Percentiles rank a stretch among this genome's conserved stretches.
Conservation (phyloP, 2,888 invertebrate genomes). For the Acanthococcus lagerstroemiae region DNA sequence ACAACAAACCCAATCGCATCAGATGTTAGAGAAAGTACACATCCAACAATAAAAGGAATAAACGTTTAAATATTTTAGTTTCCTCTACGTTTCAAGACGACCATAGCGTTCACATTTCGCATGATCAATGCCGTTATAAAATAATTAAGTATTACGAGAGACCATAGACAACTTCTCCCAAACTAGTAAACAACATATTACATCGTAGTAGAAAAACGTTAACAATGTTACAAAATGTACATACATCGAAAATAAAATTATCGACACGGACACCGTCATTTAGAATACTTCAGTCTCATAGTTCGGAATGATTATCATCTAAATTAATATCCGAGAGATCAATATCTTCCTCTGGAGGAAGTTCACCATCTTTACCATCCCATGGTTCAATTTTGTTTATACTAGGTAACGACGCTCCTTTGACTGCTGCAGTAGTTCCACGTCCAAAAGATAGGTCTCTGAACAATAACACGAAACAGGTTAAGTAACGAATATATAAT, state of each 20-base stretch:
- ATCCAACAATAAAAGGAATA: too few species aligned
- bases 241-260: neutral
- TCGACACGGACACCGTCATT: neutral
- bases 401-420: constrained; percentile 67
- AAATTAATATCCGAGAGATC: constrained; percentile 83
- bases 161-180: neutral
- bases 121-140: too few species aligned
- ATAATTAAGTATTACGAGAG: too few species aligned
- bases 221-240: neutral
- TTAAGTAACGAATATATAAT: too few species aligned
- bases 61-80: too few species aligned
- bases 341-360: constrained; percentile 77
- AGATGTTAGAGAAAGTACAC: too few species aligned
- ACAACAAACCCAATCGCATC: too few species aligned
- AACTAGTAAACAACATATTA: neutral
- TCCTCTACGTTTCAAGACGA: too few species aligned
- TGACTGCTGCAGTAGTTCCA: constrained; percentile 80
- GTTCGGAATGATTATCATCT: constrained; percentile 47
- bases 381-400: constrained; percentile 61
- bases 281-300: constrained; percentile 29
- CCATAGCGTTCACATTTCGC: too few species aligned
- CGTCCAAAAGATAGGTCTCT: constrained; percentile 87
- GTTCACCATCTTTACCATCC: constrained; percentile 90
- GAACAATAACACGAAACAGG: too few species aligned
- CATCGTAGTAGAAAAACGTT: neutral